These are phyloP conservation scores for Gymnarchus niloticus DNA, from an alignment of 2,113 vertebrate species.

Conservation along the genomic window DNA sequence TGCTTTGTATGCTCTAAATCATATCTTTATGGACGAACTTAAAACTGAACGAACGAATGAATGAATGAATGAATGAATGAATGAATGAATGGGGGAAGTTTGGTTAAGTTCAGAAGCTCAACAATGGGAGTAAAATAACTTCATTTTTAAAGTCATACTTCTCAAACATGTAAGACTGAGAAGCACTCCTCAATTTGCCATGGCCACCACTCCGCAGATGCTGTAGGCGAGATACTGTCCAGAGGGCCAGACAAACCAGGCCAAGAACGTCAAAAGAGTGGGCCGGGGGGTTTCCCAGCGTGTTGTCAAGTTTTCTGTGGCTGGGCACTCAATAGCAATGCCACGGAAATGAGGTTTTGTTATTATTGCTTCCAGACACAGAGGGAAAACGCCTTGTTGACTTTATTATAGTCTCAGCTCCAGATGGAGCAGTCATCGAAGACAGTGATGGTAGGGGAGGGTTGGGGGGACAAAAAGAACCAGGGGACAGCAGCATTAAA, in stretches of 20 bases:
- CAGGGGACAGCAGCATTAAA: not conserved
- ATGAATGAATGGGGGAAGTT: not conserved
- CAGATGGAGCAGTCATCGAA: slow-evolving; percentile 6
- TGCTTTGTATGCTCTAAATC: not conserved
- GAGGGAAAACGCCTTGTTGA: not conserved
- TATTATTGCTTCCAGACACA: slow-evolving; percentile 15
- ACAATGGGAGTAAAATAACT: not conserved
- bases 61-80: not conserved
- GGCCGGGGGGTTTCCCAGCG: not conserved
- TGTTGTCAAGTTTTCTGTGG: not conserved
- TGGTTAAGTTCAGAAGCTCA: slow-evolving; percentile 31
- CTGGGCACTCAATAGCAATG: not conserved
- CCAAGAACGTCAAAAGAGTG: not conserved
- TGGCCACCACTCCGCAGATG: not conserved
- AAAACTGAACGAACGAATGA: not conserved
- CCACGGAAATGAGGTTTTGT: not conserved
- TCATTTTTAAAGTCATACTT: not conserved
- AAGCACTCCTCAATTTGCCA: not conserved
- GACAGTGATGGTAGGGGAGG: not conserved
- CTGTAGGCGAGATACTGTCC: not conserved
- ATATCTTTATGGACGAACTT: not conserved
- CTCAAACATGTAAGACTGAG: not conserved
- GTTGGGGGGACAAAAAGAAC: not conserved
- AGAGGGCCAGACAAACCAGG: not conserved
- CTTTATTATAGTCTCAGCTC: slow-evolving; percentile 9